Conservation (phyloP, 2,797 vertebrate species). For the Hemitrygon akajei region DNA sequence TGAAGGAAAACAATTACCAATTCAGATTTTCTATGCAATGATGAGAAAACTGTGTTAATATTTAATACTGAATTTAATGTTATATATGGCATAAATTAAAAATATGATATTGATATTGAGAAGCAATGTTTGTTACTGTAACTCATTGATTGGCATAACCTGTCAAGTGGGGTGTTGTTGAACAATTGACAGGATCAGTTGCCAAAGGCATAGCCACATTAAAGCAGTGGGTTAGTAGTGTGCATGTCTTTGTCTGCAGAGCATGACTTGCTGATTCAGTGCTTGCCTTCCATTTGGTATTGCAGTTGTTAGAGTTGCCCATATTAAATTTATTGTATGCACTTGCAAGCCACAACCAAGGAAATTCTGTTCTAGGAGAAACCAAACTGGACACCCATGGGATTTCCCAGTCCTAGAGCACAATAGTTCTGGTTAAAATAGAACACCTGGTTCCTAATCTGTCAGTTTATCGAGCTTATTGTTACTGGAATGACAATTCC, state of each 20-base stretch:
- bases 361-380: background rate
- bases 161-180: conserved; percentile 26
- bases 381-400: background rate
- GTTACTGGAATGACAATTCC: conserved; percentile 9
- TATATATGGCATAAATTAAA: conserved; percentile 41
- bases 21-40: conserved; percentile 98
- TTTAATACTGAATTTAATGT: conserved; percentile 72
- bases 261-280: conserved; percentile 89
- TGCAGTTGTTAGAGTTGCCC: conserved; percentile 25
- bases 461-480: background rate
- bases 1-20: conserved; percentile 71
- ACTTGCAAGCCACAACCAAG: conserved; percentile 17
- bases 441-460: background rate
- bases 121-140: conserved; percentile 30
- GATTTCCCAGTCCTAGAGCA: background rate
- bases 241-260: conserved; percentile 71
- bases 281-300: conserved; percentile 73
- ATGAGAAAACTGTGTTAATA: conserved; percentile 70
- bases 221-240: conserved; percentile 32
- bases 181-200: conserved; percentile 20
- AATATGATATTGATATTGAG: conserved; percentile 20
- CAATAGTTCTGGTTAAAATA: conserved; percentile 19
- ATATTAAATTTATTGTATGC: conserved; percentile 12
- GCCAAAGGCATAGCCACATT: conserved; percentile 30
- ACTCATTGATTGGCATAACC: conserved; percentile 26